A percentile compares a stretch with the other conserved stretches of the same genome.
phyloP scores from a whole-genome alignment of 2,797 vertebrate genomes.

The Eleutherodactylus coqui region DNA sequence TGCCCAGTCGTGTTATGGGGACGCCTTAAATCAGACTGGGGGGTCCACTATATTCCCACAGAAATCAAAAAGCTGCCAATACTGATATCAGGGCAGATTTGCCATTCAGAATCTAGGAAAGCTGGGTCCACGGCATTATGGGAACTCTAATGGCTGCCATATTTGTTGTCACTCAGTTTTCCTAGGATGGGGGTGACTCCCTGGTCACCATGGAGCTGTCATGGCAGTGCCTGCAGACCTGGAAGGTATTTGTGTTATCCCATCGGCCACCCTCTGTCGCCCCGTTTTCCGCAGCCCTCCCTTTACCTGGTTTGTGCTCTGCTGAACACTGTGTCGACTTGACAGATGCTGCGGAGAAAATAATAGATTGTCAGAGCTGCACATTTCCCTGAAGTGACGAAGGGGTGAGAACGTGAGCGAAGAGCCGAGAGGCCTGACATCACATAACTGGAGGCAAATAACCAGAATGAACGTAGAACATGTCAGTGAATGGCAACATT shows the following conservation, averaged over 20 bases:
- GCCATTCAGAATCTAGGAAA: too few species aligned
- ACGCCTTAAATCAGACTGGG: too few species aligned
- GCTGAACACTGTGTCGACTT: slow-evolving; percentile 97
- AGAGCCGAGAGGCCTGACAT: not conserved
- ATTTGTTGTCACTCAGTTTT: not conserved
- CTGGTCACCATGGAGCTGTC: not conserved
- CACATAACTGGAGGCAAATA: not conserved
- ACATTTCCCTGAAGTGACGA: not conserved
- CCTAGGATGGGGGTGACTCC: not conserved
- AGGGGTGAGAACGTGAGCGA: not conserved
- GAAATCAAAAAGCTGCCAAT: too few species aligned
- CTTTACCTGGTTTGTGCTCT: slow-evolving; percentile 94
- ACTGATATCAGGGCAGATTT: too few species aligned
- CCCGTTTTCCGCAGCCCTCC: not conserved
- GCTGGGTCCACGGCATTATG: not conserved
- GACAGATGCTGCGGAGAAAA: slow-evolving; percentile 88
- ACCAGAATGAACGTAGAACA: not conserved
- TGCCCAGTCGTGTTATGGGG: not conserved
- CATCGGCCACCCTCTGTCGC: not conserved
- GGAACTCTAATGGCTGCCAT: not conserved
- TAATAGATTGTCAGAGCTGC: slow-evolving; percentile 51
- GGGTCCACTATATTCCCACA: too few species aligned
- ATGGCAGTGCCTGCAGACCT: not conserved
- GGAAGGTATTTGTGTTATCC: not conserved
- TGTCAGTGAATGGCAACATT: too few species aligned